Percentiles rank a stretch among this genome's conserved stretches.
Evolutionary conservation across 2,888 invertebrate species (phyloP).

Genomic region (Miltochrista miniata): DNA sequence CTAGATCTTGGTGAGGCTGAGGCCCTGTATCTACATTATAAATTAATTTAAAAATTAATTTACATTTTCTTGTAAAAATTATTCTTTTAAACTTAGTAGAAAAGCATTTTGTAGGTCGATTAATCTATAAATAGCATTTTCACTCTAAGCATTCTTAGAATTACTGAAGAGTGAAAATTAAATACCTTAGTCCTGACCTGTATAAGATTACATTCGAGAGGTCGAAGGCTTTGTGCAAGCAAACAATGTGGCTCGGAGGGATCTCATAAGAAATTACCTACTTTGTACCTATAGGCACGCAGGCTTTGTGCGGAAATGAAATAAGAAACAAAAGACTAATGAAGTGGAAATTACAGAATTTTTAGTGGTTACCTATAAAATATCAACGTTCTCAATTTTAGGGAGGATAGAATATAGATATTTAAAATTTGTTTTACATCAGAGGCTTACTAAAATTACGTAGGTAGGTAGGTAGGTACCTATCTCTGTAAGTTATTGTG

Average conservation of each 20-base stretch:
- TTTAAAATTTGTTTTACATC: too few species aligned
- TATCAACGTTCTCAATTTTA: too few species aligned
- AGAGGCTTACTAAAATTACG: too few species aligned
- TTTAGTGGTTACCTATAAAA: neutral
- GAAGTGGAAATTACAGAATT: conserved; percentile 20
- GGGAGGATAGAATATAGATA: too few species aligned
- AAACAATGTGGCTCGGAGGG: conserved; percentile 9
- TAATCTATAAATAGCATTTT: neutral
- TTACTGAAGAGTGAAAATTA: conserved; percentile 15
- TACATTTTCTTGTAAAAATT: too few species aligned
- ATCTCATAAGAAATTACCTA: conserved; percentile 8
- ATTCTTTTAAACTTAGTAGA: too few species aligned
- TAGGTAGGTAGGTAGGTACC: too few species aligned
- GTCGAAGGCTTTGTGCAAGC: conserved; percentile 13
- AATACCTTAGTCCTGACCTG: conserved; percentile 13
- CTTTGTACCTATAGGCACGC: conserved; percentile 5
- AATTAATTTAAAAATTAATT: too few species aligned
- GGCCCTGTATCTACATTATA: too few species aligned
- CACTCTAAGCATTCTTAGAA: conserved; percentile 5
- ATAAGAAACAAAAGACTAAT: conserved; percentile 38
- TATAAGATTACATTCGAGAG: conserved; percentile 16
- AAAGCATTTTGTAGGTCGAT: too few species aligned
- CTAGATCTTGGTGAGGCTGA: too few species aligned
- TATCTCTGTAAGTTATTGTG: too few species aligned
- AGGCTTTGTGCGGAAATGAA: conserved; percentile 6